phyloP scores from a whole-genome alignment of 2,888 invertebrate genomes.

The Megaustenia siamemsis region DNA sequence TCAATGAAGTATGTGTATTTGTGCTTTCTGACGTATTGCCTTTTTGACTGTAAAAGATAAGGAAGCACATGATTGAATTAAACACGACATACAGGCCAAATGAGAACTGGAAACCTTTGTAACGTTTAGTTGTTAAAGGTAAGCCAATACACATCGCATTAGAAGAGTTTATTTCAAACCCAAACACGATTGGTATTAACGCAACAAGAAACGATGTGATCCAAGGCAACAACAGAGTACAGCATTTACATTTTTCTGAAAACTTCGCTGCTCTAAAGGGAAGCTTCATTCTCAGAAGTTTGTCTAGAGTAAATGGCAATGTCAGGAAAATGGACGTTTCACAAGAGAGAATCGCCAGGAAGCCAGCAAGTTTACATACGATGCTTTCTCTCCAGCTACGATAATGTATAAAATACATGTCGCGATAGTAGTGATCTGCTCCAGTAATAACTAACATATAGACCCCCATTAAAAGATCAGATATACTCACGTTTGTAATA shows the following conservation, averaged over 20 bases:
- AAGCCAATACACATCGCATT: constrained; percentile 74
- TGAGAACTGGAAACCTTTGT: constrained; percentile 77
- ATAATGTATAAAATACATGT: constrained; percentile 64
- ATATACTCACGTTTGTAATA: background rate
- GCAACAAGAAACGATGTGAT: constrained; percentile 66
- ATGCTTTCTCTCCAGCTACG: constrained; percentile 62
- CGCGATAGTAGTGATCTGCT: constrained; percentile 54
- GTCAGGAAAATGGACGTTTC: constrained; percentile 84
- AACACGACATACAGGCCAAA: constrained; percentile 74
- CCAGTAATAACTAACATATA: background rate
- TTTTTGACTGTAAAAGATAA: constrained; percentile 73
- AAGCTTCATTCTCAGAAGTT: constrained; percentile 83
- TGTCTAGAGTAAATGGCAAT: constrained; percentile 84
- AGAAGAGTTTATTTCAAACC: constrained; percentile 30
- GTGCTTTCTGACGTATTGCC: background rate
- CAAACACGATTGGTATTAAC: constrained; percentile 62
- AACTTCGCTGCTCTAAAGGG: constrained; percentile 54
- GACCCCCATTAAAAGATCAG: background rate
- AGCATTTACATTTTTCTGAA: constrained; percentile 62
- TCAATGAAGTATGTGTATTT: background rate
- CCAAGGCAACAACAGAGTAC: constrained; percentile 67
- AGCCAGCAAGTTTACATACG: constrained; percentile 63
- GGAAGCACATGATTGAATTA: constrained; percentile 72
- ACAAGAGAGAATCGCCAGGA: constrained; percentile 80
- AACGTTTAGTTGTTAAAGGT: constrained; percentile 74